Evolutionary conservation across 1,140 invertebrate species (phyloP).

Genomic region (Philopotamus ludificatus): DNA sequence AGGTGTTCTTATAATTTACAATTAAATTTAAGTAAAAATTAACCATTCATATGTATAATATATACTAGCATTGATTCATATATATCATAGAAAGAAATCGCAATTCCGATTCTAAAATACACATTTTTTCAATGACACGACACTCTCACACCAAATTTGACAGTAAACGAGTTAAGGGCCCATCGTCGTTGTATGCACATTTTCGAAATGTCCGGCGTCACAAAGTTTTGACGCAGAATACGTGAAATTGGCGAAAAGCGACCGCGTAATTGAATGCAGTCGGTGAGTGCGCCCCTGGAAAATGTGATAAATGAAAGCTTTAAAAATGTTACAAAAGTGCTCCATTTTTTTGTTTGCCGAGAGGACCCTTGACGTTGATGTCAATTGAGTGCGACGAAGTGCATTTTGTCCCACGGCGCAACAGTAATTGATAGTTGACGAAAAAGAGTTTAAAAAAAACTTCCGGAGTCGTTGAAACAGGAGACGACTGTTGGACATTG

Average conservation of each 20-base stretch:
- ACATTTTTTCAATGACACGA: too few relatives aligned
- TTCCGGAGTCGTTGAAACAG: background rate
- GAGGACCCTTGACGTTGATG: constrained; percentile 14
- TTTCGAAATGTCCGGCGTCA: too few relatives aligned
- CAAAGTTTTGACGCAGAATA: background rate
- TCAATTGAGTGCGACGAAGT: constrained; percentile 18
- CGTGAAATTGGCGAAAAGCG: background rate
- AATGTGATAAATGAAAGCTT: background rate
- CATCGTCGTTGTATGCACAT: too few relatives aligned
- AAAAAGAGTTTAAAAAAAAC: background rate
- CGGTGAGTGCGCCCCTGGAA: background rate
- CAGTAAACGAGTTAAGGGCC: too few relatives aligned
- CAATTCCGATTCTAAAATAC: too few relatives aligned
- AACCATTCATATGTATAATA: too few relatives aligned
- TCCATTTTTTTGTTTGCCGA: background rate
- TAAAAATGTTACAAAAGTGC: background rate
- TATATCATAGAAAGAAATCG: too few relatives aligned
- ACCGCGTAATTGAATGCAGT: constrained; percentile 4
- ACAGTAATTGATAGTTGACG: constrained; percentile 23
- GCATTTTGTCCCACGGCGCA: constrained; percentile 18
- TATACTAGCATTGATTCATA: too few relatives aligned
- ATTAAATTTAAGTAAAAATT: too few relatives aligned
- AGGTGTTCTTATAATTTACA: too few relatives aligned
- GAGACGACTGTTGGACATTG: too few relatives aligned
- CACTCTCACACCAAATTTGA: too few relatives aligned